A percentile compares a stretch with the other conserved stretches of the same genome.
These are phyloP conservation scores for Myzus persicae DNA, from an alignment of 1,140 invertebrate species.

Conservation along the genomic window DNA sequence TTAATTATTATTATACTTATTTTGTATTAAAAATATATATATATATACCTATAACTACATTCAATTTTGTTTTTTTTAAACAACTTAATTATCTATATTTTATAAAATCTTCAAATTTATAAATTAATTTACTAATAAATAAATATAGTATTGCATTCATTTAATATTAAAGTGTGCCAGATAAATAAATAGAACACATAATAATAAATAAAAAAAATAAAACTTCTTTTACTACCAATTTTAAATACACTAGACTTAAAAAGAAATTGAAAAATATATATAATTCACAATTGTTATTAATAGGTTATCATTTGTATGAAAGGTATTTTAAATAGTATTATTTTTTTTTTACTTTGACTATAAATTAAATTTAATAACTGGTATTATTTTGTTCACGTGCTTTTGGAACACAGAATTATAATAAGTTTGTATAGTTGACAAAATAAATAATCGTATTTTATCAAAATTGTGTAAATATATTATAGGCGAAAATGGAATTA, in stretches of 20 bases:
- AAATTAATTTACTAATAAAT: neutral
- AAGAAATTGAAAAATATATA: neutral
- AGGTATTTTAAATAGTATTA: too few relatives aligned
- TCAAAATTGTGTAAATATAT: too few relatives aligned
- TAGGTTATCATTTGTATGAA: too few relatives aligned
- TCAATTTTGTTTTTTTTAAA: neutral
- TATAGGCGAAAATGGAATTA: too few relatives aligned
- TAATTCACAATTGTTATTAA: too few relatives aligned
- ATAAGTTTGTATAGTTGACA: too few relatives aligned
- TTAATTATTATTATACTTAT: neutral
- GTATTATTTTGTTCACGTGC: too few relatives aligned
- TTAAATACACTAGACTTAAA: neutral
- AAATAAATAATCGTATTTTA: too few relatives aligned
- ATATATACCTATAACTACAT: neutral
- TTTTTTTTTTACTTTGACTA: too few relatives aligned
- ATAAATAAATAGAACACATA: neutral
- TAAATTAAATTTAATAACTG: too few relatives aligned
- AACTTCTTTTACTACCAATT: too few relatives aligned
- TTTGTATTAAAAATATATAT: neutral
- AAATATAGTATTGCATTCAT: neutral
- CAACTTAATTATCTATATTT: neutral
- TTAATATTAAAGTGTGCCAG: neutral
- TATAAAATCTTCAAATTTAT: neutral
- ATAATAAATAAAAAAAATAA: neutral
- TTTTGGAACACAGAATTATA: too few relatives aligned